Conservation (phyloP, 35 echinoderm and acorn worm species). For the Stichopus chloronotus region DNA sequence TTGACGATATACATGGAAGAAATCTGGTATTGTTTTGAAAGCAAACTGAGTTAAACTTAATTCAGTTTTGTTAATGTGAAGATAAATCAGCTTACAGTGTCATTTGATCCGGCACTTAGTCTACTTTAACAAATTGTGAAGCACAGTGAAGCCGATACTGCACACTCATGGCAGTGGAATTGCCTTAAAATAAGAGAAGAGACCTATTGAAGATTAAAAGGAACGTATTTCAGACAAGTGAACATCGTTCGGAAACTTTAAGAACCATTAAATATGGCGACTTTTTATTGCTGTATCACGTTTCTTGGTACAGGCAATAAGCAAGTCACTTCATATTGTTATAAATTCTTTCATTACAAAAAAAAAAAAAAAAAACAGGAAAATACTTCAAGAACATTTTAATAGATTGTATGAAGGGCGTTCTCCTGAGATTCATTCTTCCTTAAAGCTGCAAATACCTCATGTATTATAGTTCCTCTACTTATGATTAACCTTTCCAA, state of each 20-base stretch:
- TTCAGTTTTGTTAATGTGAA: too few species aligned
- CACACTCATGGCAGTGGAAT: too few species aligned
- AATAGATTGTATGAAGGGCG: background rate
- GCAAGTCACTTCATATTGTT: background rate
- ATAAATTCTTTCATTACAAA: background rate
- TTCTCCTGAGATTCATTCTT: background rate
- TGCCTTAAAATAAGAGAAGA: too few species aligned
- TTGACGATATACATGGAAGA: too few species aligned
- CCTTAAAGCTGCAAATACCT: background rate
- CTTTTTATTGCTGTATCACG: background rate
- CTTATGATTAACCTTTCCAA: background rate
- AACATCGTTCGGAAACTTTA: background rate
- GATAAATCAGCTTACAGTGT: too few species aligned
- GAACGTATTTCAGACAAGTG: too few species aligned
- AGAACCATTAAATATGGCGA: background rate
- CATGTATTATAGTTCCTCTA: background rate
- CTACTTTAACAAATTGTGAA: too few species aligned
- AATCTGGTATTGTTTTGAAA: too few species aligned
- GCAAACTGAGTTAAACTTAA: too few species aligned
- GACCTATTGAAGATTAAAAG: too few species aligned
- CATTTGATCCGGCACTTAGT: too few species aligned
- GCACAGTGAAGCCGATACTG: too few species aligned
- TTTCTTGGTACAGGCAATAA: background rate
- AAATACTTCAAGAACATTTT: background rate
- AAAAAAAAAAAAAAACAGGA: background rate